Conservation (phyloP, 2,797 vertebrate genomes). For the Cossypha heuglini region DNA sequence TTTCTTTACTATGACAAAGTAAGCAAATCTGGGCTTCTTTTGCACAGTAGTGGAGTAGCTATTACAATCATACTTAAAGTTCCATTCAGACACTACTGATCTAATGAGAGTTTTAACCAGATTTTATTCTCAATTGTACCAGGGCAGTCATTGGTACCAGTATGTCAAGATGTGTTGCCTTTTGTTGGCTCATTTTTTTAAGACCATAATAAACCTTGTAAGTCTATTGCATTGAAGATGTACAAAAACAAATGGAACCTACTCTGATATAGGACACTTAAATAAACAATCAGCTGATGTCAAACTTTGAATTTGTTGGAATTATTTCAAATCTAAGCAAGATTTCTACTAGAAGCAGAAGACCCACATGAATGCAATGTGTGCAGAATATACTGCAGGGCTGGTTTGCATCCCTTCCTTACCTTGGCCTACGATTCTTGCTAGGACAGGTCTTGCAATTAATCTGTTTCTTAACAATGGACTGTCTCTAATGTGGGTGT, state of each 20-base stretch:
- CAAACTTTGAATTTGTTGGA: neutral
- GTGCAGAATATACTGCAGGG: neutral
- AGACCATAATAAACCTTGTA: conserved; percentile 12
- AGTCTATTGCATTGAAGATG: conserved; percentile 22
- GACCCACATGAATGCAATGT: rapidly evolving
- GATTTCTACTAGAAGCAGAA: neutral
- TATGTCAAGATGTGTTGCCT: neutral
- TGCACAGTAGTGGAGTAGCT: neutral
- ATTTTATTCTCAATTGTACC: neutral
- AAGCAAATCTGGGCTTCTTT: neutral
- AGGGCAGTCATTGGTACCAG: neutral
- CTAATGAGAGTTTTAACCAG: neutral
- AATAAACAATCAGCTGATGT: conserved; percentile 46
- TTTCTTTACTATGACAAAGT: neutral
- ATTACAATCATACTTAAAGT: neutral
- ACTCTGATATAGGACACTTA: neutral
- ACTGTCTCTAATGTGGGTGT: rapidly evolving
- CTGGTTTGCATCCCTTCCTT: neutral
- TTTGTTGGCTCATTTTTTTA: conserved; percentile 15
- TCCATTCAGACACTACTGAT: neutral
- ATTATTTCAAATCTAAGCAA: neutral
- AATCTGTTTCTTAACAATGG: neutral
- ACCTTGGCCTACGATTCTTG: rapidly evolving
- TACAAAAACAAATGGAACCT: conserved; percentile 28
- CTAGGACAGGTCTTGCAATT: neutral